Evolutionary conservation across 2,113 vertebrate genomes (phyloP).

Genomic region (Ailurus styani): DNA sequence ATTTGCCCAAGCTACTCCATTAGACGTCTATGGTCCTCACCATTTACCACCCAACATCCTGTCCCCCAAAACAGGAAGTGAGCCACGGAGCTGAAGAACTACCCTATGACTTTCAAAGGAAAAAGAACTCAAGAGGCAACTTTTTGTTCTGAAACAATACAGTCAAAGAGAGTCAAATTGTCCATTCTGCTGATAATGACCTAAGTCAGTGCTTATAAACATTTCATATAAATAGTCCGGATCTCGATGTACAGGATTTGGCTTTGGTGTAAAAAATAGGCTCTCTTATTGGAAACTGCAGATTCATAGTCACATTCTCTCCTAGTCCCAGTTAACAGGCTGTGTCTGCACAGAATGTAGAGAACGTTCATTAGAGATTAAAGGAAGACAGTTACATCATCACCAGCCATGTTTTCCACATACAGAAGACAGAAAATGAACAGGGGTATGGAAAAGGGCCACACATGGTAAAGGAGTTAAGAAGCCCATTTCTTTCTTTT

Average conservation of each 20-base stretch:
- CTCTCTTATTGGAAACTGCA: neutral
- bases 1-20: slow-evolving; percentile 42
- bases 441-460: neutral
- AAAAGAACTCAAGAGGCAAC: slow-evolving; percentile 36
- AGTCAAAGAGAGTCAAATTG: neutral
- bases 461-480: neutral
- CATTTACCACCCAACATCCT: slow-evolving; percentile 63
- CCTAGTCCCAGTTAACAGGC: neutral
- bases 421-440: neutral
- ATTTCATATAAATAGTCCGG: slow-evolving; percentile 26
- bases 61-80: slow-evolving; percentile 75
- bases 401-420: neutral
- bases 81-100: slow-evolving; percentile 59
- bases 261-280: slow-evolving; percentile 46
- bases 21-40: slow-evolving; percentile 52
- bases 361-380: neutral
- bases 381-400: neutral
- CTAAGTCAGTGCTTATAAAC: slow-evolving; percentile 44
- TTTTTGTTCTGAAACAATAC: slow-evolving; percentile 61
- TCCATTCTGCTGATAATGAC: slow-evolving; percentile 47
- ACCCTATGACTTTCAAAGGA: slow-evolving; percentile 55
- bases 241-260: slow-evolving; percentile 14
- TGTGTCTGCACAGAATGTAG: neutral
- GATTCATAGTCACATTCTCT: neutral
- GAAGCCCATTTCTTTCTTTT: neutral